Conservation (phyloP, 2,113 vertebrate genomes). For the Rhinogobius similis region DNA sequence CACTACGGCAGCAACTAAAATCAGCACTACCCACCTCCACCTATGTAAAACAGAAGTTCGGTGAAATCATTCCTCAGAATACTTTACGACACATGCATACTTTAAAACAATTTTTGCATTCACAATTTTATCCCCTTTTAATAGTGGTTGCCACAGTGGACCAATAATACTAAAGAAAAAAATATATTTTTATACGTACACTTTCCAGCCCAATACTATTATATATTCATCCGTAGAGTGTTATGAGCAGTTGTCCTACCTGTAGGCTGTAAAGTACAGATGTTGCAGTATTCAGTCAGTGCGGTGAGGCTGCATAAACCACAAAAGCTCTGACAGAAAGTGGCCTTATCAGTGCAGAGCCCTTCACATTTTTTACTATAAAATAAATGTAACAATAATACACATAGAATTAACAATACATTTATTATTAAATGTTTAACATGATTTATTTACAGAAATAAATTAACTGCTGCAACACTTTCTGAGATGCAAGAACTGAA, state of each 20-base stretch:
- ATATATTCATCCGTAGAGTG: background rate
- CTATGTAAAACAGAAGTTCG: too few species aligned
- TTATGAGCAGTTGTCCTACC: constrained; percentile 28
- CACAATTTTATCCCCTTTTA: too few species aligned
- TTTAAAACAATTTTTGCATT: too few species aligned
- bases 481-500: background rate
- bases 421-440: constrained; percentile 5
- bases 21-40: background rate
- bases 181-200: background rate
- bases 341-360: background rate
- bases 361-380: background rate
- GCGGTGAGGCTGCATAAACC: background rate
- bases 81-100: background rate
- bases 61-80: background rate
- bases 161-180: background rate
- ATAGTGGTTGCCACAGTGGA: background rate
- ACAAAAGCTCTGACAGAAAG: background rate
- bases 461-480: constrained; percentile 36
- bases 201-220: background rate
- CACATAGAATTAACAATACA: constrained; percentile 28
- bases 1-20: background rate
- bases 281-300: background rate
- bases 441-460: constrained; percentile 47
- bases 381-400: background rate
- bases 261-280: background rate